These are phyloP conservation scores for Pecten maximus DNA, from an alignment of 2,888 invertebrate genomes.

Conservation along the genomic window DNA sequence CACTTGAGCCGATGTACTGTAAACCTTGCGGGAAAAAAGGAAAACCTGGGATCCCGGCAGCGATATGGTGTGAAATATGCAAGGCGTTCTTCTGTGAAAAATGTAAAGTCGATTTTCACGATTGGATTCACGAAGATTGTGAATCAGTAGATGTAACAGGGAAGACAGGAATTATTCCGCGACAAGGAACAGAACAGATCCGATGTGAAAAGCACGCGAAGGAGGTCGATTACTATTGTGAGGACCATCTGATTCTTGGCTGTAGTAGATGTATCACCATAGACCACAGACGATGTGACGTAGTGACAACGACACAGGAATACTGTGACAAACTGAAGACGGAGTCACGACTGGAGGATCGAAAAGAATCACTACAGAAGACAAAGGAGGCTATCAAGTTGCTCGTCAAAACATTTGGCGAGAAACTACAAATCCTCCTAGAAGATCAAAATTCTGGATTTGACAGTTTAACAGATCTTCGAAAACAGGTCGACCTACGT, in stretches of 20 bases:
- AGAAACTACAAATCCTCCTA: not conserved
- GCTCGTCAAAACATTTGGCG: not conserved
- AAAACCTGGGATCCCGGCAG: not conserved
- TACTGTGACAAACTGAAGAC: not conserved
- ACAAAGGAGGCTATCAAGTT: not conserved
- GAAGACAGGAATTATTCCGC: not conserved
- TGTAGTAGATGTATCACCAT: slow-evolving; percentile 24
- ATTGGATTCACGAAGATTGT: not conserved
- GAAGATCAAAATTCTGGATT: not conserved
- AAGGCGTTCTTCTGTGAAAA: not conserved
- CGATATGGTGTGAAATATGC: not conserved
- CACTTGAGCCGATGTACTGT: not conserved
- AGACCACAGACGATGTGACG: not conserved
- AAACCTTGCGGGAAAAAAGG: not conserved
- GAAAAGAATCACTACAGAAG: not conserved
- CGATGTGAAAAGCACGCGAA: not conserved
- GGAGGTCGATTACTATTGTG: not conserved
- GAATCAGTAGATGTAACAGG: not conserved
- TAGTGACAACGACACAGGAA: not conserved
- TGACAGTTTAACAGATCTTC: not conserved
- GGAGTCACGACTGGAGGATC: not conserved
- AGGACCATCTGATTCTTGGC: not conserved
- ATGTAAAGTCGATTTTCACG: not conserved
- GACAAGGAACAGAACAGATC: not conserved
- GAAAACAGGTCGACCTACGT: not conserved